phyloP scores from a whole-genome alignment of 2,888 invertebrate genomes.

The Falcaria lacertinaria region DNA sequence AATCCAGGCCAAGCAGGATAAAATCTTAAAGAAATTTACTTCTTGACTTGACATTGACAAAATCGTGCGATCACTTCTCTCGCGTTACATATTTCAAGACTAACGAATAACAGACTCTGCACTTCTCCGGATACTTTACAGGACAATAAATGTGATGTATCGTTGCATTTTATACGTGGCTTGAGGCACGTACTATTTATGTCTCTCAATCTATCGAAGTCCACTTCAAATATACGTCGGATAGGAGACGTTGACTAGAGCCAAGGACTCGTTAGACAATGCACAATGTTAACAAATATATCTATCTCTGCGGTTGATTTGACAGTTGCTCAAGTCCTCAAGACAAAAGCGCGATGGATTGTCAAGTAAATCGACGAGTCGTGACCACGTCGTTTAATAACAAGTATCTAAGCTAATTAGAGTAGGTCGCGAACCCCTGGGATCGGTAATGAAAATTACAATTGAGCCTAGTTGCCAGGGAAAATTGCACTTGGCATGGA shows the following conservation, averaged over 20 bases:
- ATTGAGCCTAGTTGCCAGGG: constrained; percentile 63
- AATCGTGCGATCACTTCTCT: not conserved
- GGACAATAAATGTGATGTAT: not conserved
- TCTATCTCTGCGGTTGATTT: constrained; percentile 31
- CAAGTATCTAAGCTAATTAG: constrained; percentile 76
- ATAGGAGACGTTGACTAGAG: not conserved
- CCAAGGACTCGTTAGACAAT: constrained; percentile 1
- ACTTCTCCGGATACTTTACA: not conserved
- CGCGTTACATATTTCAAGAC: not conserved
- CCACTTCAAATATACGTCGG: constrained; percentile 4
- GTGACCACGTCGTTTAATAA: constrained; percentile 74
- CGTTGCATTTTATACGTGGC: not conserved
- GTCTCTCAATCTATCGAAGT: not conserved
- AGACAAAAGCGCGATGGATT: constrained; percentile 66
- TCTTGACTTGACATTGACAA: not conserved
- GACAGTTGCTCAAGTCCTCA: constrained; percentile 59
- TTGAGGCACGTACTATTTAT: not conserved
- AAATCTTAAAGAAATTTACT: not conserved
- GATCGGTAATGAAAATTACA: constrained; percentile 75
- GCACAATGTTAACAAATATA: constrained; percentile 21
- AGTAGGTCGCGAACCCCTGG: constrained; percentile 72
- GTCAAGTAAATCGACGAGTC: constrained; percentile 70
- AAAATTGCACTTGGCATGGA: constrained; percentile 67
- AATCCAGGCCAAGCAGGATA: not conserved
- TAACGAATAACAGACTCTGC: not conserved